Conservation (phyloP, 1,140 invertebrate species). For the Galleria mellonella region DNA sequence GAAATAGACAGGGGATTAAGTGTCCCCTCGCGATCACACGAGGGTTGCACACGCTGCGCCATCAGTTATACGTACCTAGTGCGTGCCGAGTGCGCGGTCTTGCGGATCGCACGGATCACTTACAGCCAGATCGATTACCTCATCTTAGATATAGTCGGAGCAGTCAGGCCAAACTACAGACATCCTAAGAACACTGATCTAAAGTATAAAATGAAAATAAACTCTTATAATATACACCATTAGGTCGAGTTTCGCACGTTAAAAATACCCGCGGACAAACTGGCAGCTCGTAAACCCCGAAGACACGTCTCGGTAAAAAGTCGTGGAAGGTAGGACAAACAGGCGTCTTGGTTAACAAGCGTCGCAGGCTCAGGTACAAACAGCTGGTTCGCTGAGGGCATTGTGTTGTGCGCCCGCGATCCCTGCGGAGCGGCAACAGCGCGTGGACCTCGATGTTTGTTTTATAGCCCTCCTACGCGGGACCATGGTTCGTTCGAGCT, state of each 20-base stretch:
- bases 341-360: conserved; percentile 20
- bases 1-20: conserved; percentile 72
- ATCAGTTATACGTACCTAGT: conserved; percentile 10
- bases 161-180: no score
- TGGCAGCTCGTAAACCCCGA: conserved; percentile 18
- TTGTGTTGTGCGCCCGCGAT: conserved; percentile 25
- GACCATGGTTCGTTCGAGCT: no score
- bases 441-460: conserved; percentile 16
- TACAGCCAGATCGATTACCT: conserved; percentile 50
- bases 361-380: conserved; percentile 21
- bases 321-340: conserved; percentile 7
- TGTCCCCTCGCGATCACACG: conserved; percentile 48
- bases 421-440: conserved; percentile 26
- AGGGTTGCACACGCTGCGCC: conserved; percentile 18
- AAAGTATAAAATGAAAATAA: no score
- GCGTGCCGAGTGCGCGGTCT: conserved; percentile 36
- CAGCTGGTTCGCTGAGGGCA: conserved; percentile 19
- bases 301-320: conserved; percentile 4
- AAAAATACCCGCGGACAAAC: no score
- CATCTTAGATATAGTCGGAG: background rate
- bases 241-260: no score
- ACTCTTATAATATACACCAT: no score
- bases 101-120: conserved; percentile 44
- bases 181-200: no score
- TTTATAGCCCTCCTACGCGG: conserved; percentile 10